Base-by-base conservation (phyloP, 2,797 vertebrate species). In the Fringilla coelebs region DNA sequence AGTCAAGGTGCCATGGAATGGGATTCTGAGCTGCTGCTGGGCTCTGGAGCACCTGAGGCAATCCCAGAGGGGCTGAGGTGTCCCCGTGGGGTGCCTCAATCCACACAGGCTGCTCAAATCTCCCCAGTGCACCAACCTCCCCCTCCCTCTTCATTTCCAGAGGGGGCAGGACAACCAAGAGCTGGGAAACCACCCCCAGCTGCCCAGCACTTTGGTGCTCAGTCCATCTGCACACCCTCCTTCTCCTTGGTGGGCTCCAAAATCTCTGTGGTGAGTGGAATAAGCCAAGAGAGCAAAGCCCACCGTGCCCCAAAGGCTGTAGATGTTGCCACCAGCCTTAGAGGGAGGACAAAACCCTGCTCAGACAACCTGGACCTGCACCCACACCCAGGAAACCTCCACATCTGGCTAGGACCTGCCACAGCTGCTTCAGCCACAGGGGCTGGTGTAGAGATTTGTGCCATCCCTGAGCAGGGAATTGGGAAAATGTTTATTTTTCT, bases 11-110 rank as follows among this genome's bases (percentile, higher is more conserved):
- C 41, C 29, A 1, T 1, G 70, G 57, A 11, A 14, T 5, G 34
- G 16, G 34, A 11, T 7, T 5, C 20, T 66, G 73, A 89, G 85
- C 60, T 54, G 19, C 19, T 6, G 13, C 3, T 10, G 36, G 28
- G 10, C 38, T 73, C 68, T 6, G 1, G 31, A 17, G 55, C 18
- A 3, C 57, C 19, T 0, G 0, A 0, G 5, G 38, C 1, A 0
- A 13, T 61, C 67, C 61, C 49, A 43, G 9, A 72, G 11, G 1
- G 28, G 22, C 1, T 52, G 34, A 16, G 8, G 7, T 32, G 8
- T 3, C 17, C 25, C 31, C 1, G 0, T 25, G 29, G 55, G n/a
- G 15, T n/a, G 9, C 51, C 41, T 49, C 74, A 36, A 2, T 13
- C 32, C 70, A 7, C 24, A 13, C 10, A 16, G 31, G 3, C 13